These are phyloP conservation scores for Bujurquina vittata DNA, from an alignment of 2,113 vertebrate genomes.

Conservation along the genomic window DNA sequence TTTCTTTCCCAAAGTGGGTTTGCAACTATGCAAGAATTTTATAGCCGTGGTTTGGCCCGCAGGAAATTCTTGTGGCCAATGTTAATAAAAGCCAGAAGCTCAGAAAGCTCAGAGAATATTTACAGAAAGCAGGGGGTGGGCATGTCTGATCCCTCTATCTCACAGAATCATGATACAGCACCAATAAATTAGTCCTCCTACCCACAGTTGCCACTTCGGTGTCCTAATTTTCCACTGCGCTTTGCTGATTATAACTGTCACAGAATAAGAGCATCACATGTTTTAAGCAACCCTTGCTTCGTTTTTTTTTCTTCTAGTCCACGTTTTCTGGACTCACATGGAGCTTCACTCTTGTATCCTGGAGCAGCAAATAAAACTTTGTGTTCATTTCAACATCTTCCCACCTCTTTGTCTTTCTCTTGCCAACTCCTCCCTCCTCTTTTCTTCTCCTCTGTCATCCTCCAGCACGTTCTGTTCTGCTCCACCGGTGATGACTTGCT, in stretches of 20 bases:
- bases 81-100: slow-evolving; percentile 22
- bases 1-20: background rate
- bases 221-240: slow-evolving; percentile 17
- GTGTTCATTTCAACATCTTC: slow-evolving; percentile 38
- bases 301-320: background rate
- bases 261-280: slow-evolving; percentile 8
- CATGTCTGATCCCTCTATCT: slow-evolving; percentile 48
- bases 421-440: slow-evolving; percentile 34
- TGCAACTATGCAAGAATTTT: background rate
- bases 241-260: slow-evolving; percentile 18
- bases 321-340: slow-evolving; percentile 38
- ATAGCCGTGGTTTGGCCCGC: background rate
- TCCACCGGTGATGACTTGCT: slow-evolving; percentile 29
- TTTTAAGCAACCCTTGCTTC: slow-evolving; percentile 1
- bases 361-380: slow-evolving; percentile 37
- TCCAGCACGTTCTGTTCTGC: slow-evolving; percentile 35
- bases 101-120: slow-evolving; percentile 41
- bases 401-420: slow-evolving; percentile 39
- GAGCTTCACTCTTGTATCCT: background rate
- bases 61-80: background rate
- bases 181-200: slow-evolving; percentile 36
- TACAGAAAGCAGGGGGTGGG: slow-evolving; percentile 33
- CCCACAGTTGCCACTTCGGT: slow-evolving; percentile 22
- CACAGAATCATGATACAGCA: slow-evolving; percentile 35
- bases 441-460: slow-evolving; percentile 27